Evolutionary conservation across 2,888 invertebrate species (phyloP).

Genomic region (Trilocha varians): DNA sequence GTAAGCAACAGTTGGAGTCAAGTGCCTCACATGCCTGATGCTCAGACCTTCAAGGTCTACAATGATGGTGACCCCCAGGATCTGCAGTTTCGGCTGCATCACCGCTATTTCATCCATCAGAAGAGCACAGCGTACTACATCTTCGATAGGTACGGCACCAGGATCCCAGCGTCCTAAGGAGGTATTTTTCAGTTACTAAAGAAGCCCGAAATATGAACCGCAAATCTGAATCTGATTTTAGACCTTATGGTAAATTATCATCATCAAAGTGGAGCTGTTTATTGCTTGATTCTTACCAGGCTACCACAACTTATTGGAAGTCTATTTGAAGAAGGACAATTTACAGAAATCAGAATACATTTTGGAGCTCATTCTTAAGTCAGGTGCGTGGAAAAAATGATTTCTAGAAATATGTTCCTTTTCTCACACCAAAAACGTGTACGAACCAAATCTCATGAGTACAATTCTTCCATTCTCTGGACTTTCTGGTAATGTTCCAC

Average conservation of each 20-base stretch:
- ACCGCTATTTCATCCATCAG: conserved; percentile 57
- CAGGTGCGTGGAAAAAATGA: too few species aligned
- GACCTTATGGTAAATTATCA: too few species aligned
- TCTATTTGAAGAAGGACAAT: too few species aligned
- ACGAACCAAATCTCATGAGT: conserved; percentile 55
- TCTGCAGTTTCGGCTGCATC: conserved; percentile 59
- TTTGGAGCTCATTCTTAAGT: too few species aligned
- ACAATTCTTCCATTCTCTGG: conserved; percentile 51
- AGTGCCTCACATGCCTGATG: conserved; percentile 40
- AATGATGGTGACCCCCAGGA: conserved; percentile 55
- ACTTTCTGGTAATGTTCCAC: conserved; percentile 51
- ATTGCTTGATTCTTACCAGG: too few species aligned
- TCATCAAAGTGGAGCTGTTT: too few species aligned
- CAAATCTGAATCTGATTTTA: too few species aligned
- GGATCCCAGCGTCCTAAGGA: conserved; percentile 53
- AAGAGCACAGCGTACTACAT: conserved; percentile 52
- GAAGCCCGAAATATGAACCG: too few species aligned
- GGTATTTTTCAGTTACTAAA: too few species aligned
- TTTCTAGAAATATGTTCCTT: too few species aligned
- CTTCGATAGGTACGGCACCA: conserved; percentile 40
- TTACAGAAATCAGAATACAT: too few species aligned
- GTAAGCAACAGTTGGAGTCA: conserved; percentile 48
- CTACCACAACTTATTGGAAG: too few species aligned
- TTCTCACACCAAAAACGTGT: not conserved
- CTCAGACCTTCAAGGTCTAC: conserved; percentile 56